Conservation (phyloP, 1,140 invertebrate species). For the Macrostomum lignano region DNA sequence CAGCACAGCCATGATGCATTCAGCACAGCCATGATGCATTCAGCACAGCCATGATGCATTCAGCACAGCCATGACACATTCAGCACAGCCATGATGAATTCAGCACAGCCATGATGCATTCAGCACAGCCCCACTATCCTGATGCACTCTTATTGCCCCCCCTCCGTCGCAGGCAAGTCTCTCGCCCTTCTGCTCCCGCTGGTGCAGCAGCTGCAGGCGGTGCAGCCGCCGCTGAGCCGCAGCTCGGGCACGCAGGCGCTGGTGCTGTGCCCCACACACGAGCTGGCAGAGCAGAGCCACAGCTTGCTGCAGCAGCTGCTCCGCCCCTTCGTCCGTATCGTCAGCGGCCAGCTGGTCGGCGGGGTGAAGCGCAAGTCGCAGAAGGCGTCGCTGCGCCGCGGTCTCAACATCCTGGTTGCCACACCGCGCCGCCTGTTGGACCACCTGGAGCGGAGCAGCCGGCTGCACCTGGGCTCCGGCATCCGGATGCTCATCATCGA, state of each 20-base stretch:
- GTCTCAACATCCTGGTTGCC: constrained; percentile 23
- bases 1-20: too few relatives aligned
- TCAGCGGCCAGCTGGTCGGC: constrained; percentile 55
- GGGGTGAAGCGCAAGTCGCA: constrained; percentile 76
- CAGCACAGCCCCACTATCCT: too few relatives aligned
- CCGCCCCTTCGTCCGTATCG: constrained; percentile 61
- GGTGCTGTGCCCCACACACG: constrained; percentile 51
- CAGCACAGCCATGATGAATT: too few relatives aligned
- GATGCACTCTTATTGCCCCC: too few relatives aligned
- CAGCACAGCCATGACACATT: too few relatives aligned
- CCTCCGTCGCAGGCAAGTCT: too few relatives aligned
- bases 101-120: too few relatives aligned
- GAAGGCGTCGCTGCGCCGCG: constrained; percentile 40
- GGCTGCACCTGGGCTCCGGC: constrained; percentile 12
- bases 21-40: too few relatives aligned
- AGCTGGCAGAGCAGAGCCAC: constrained; percentile 7
- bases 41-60: too few relatives aligned
- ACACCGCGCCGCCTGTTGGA: constrained; percentile 26
- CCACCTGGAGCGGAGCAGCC: constrained; percentile 19
- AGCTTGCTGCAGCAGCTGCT: constrained; percentile 4
- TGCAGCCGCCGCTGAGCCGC: constrained; percentile 45
- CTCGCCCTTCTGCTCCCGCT: too few relatives aligned
- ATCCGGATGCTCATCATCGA: constrained; percentile 20
- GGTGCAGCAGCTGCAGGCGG: constrained; percentile 30
- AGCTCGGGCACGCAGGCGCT: constrained; percentile 47